Evolutionary conservation across 2,797 vertebrate genomes (phyloP).

Genomic region (Cygnus olor): DNA sequence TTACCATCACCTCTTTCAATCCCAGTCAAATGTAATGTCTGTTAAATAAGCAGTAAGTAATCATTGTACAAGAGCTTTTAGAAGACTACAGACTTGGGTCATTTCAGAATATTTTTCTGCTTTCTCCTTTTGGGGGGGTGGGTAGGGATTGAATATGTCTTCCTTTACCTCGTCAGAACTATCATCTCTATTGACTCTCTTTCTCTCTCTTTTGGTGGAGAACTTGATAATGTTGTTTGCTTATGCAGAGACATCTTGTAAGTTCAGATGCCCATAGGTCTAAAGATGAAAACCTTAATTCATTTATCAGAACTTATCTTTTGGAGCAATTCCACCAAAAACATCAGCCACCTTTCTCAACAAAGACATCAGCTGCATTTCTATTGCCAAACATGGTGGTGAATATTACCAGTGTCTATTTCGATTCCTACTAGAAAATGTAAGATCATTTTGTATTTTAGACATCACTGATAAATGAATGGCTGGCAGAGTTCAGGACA

Average conservation of each 20-base stretch:
- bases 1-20: background rate
- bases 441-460: background rate
- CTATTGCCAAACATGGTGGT: background rate
- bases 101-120: background rate
- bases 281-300: background rate
- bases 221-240: background rate
- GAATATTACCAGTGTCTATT: background rate
- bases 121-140: accelerated
- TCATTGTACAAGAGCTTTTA: background rate
- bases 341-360: background rate
- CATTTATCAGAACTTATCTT: background rate
- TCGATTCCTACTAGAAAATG: background rate
- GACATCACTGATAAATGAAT: background rate
- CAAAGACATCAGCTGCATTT: background rate
- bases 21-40: background rate
- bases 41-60: background rate
- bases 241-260: background rate
- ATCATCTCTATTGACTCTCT: background rate
- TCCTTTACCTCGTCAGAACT: background rate
- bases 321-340: background rate
- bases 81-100: background rate
- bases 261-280: background rate
- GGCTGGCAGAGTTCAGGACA: background rate
- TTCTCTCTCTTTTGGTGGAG: background rate
- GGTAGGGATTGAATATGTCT: background rate